phyloP scores from a whole-genome alignment of 2,113 vertebrate species.

The Mystacornis crossleyi region DNA sequence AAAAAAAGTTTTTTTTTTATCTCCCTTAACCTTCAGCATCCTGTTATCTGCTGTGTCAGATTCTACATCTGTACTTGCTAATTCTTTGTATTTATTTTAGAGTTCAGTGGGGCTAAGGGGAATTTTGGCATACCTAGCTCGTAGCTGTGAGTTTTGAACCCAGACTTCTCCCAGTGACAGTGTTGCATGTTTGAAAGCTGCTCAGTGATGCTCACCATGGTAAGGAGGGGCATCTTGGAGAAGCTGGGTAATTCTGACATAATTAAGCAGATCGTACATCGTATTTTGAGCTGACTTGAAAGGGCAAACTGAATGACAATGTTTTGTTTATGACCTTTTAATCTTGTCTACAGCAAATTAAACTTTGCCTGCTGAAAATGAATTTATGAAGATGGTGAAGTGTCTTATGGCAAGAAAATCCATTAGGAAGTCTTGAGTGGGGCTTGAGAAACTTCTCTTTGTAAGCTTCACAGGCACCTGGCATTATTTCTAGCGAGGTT shows the following conservation, averaged over 20 bases:
- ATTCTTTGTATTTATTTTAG: neutral
- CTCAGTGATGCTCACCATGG: neutral
- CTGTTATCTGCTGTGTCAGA: neutral
- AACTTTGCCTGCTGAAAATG: constrained; percentile 8
- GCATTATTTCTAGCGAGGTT: neutral
- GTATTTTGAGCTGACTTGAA: neutral
- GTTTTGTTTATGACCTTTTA: constrained; percentile 59
- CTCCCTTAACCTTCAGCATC: neutral
- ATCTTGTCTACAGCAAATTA: constrained; percentile 45
- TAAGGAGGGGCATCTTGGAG: neutral
- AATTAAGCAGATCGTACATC: neutral
- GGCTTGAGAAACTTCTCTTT: neutral
- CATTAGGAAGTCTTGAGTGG: neutral
- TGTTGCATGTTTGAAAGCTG: neutral
- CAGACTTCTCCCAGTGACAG: neutral
- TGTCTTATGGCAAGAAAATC: constrained; percentile 3
- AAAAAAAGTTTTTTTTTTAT: accelerated
- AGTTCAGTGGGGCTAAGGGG: neutral
- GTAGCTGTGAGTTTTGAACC: neutral
- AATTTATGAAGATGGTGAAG: constrained; percentile 15
- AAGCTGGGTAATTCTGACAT: neutral
- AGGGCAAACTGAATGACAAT: neutral
- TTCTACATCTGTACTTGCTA: neutral
- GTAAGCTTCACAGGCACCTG: neutral
- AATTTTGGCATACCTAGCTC: neutral